These are phyloP conservation scores for Choloepus didactylus DNA, from an alignment of 2,797 vertebrate species.

Conservation along the genomic window DNA sequence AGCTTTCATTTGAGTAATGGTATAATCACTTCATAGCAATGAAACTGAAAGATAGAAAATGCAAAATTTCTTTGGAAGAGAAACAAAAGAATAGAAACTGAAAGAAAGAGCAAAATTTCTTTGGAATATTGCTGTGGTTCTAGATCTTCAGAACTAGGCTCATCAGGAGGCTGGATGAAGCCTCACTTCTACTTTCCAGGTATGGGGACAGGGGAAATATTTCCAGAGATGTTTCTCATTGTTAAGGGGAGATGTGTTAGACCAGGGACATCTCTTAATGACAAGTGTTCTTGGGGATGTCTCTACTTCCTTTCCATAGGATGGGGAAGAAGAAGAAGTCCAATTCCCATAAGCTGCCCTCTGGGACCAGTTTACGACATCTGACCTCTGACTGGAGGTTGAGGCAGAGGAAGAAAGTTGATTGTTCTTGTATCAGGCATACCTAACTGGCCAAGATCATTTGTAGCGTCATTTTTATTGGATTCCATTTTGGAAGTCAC, in stretches of 20 bases:
- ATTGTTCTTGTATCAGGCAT: neutral
- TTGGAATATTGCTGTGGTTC: neutral
- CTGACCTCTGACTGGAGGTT: neutral
- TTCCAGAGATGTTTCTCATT: neutral
- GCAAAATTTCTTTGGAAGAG: neutral
- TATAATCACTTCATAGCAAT: neutral
- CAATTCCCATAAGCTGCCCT: neutral
- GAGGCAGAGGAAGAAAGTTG: neutral
- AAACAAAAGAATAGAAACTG: neutral
- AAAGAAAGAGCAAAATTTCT: too few species aligned
- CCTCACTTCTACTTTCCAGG: neutral
- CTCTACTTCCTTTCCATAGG: neutral
- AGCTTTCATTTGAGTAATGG: neutral
- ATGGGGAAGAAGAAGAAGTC: neutral
- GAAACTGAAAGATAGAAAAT: neutral
- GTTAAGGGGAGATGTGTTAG: neutral
- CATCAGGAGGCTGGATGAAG: neutral
- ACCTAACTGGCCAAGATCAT: neutral
- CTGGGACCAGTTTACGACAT: neutral
- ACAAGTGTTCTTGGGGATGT: neutral
- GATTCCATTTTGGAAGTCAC: neutral
- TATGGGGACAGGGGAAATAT: neutral
- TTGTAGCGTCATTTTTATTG: neutral
- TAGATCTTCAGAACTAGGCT: neutral
- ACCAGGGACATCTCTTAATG: neutral